phyloP scores from a whole-genome alignment of 2,888 invertebrate genomes.

The Minunthozetes semirufus region DNA sequence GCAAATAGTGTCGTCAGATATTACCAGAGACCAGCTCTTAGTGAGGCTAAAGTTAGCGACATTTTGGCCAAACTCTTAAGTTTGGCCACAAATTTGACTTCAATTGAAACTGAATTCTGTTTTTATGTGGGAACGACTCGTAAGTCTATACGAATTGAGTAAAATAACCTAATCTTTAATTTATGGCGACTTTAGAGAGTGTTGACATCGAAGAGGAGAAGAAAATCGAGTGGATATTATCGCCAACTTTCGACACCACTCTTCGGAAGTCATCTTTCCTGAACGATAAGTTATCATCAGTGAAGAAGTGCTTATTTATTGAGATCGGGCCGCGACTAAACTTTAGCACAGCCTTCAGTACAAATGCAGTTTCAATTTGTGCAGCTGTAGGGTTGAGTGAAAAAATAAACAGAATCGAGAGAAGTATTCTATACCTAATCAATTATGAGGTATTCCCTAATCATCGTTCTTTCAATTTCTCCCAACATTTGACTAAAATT shows the following conservation, averaged over 20 bases:
- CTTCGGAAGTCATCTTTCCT: background rate
- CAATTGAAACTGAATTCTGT: conserved; percentile 34
- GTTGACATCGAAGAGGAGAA: conserved; percentile 1
- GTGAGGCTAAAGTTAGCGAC: conserved; percentile 11
- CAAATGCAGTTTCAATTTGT: conserved; percentile 91
- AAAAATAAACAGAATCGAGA: conserved; percentile 71
- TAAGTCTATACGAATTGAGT: conserved; percentile 7
- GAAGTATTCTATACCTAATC: conserved; percentile 65
- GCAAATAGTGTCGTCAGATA: conserved; percentile 33
- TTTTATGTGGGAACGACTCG: conserved; percentile 30
- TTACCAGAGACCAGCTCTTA: conserved; percentile 35
- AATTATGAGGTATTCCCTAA: conserved; percentile 36
- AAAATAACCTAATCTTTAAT: background rate
- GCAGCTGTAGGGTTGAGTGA: conserved; percentile 65
- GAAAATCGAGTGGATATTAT: conserved; percentile 34
- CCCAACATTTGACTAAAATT: background rate
- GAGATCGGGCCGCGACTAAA: conserved; percentile 60
- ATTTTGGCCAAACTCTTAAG: background rate
- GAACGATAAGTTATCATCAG: conserved; percentile 1
- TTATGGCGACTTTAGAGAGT: background rate
- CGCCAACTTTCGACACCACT: conserved; percentile 32
- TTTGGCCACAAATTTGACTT: conserved; percentile 9
- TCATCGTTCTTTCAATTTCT: background rate
- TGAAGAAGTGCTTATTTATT: conserved; percentile 3
- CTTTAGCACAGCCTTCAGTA: conserved; percentile 91